Evolutionary conservation across 2,113 vertebrate genomes (phyloP), one percentile per base, ranked within the genome.

Genomic region (Eclectus roratus): DNA sequence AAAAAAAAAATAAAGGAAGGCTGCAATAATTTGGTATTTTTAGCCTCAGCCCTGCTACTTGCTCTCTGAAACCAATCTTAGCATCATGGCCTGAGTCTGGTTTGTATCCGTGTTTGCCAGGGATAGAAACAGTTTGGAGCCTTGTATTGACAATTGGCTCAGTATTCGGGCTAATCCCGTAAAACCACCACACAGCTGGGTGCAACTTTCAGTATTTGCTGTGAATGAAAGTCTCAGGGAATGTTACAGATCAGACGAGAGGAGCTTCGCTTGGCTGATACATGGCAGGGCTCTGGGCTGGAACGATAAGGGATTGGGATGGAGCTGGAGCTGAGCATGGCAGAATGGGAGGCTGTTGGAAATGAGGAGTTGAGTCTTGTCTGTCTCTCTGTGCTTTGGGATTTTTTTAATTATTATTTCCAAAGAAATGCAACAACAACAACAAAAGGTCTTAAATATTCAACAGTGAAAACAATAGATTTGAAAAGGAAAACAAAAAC

Each of bases 361-460:
- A 47, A 81, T 2, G 13, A 80, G 69, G 91, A 94, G 58, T 79
- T 77, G 89, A 76, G 66, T 93, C 46, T 78, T 94, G 52, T 70
- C 91, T 88, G 69, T 83, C 83, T 92, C 76, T 69, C 10, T 64
- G 77, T 66, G 79, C 85, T 83, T 43, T 56, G 80, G 56, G 80
- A 87, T 87, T 95, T 91, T 85, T 92, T 85, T 4, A 63, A 89
- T 89, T 92, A 92, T 73, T 82, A 90, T 74, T 78, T 92, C 80
- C 73, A 85, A 80, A 92, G 73, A 87, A 89, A 92, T 1, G 7
- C 47, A 63, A 56, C 44, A 72, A 81, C 70, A 92, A 84, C 83
- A 74, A 78, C 76, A 91, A 94, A 90, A 94, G 37, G n/a, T 87
- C 92, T 94, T 95, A 93, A 95, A 94, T 94, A 94, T 93, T 96